Evolutionary conservation across 2,888 invertebrate species (phyloP).

Genomic region (Sympetrum striolatum): DNA sequence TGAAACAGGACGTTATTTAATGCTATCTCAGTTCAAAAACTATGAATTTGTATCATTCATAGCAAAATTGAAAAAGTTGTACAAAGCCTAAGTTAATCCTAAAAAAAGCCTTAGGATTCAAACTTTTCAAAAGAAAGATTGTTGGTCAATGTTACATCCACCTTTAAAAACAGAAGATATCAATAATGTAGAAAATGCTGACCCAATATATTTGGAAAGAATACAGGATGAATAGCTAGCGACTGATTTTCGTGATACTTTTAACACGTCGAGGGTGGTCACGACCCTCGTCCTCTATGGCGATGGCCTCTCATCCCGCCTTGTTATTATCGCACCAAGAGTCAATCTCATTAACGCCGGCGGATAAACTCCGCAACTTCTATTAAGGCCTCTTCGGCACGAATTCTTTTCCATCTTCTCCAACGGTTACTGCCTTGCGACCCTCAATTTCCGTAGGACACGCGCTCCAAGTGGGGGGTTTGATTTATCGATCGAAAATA

Average conservation of each 20-base stretch:
- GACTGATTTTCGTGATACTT: background rate
- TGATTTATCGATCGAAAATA: background rate
- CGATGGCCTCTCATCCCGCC: background rate
- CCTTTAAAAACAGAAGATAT: too few species aligned
- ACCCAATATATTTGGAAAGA: too few species aligned
- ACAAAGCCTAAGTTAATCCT: too few species aligned
- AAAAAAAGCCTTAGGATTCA: too few species aligned
- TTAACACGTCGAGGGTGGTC: background rate
- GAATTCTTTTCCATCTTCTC: background rate
- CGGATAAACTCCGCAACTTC: background rate
- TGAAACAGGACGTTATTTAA: too few species aligned
- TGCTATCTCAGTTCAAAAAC: too few species aligned
- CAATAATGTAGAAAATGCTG: too few species aligned
- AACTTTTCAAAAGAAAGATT: too few species aligned
- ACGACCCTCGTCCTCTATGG: background rate
- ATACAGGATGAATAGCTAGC: too few species aligned
- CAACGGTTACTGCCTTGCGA: background rate
- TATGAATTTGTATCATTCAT: too few species aligned
- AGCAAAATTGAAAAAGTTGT: too few species aligned
- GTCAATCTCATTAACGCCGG: background rate
- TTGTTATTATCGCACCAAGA: constrained; percentile 18
- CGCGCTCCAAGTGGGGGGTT: background rate
- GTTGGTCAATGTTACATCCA: too few species aligned
- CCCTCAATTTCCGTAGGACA: background rate
- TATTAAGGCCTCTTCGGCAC: constrained; percentile 3